These are phyloP conservation scores for Phalanger gymnotis DNA, from an alignment of 2,797 vertebrate genomes.

Conservation along the genomic window DNA sequence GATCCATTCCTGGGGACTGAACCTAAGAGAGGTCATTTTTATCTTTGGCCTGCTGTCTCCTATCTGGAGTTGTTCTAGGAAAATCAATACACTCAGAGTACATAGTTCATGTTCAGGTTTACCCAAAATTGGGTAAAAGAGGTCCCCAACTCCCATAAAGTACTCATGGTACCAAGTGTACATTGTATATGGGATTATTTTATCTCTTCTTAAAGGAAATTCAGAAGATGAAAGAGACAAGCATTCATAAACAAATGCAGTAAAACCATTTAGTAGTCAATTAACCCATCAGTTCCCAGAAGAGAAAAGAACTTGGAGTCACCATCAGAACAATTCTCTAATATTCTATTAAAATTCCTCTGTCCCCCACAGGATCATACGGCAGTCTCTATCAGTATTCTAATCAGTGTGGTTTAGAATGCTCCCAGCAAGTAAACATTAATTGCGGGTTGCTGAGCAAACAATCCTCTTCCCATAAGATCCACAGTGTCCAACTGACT, in stretches of 20 bases:
- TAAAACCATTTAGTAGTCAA: not conserved
- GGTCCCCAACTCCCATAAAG: not conserved
- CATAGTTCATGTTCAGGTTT: not conserved
- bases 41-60: not conserved
- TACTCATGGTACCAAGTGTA: not conserved
- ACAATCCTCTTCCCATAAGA: not conserved
- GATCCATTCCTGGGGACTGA: not conserved
- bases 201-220: not conserved
- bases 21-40: not conserved
- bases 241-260: not conserved
- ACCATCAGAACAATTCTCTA: not conserved
- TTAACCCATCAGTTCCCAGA: not conserved
- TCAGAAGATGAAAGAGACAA: not conserved
- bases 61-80: not conserved
- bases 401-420: not conserved
- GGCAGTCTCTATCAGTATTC: not conserved
- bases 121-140: not conserved
- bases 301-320: not conserved
- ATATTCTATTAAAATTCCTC: not conserved
- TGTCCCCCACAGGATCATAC: not conserved
- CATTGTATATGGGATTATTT: not conserved
- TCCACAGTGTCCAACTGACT: not conserved
- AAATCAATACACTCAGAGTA: not conserved
- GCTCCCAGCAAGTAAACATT: not conserved
- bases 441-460: not conserved